Evolutionary conservation across 2,888 invertebrate species (phyloP), one percentile per base, ranked within the genome.

Genomic region (Synergus japonicus): DNA sequence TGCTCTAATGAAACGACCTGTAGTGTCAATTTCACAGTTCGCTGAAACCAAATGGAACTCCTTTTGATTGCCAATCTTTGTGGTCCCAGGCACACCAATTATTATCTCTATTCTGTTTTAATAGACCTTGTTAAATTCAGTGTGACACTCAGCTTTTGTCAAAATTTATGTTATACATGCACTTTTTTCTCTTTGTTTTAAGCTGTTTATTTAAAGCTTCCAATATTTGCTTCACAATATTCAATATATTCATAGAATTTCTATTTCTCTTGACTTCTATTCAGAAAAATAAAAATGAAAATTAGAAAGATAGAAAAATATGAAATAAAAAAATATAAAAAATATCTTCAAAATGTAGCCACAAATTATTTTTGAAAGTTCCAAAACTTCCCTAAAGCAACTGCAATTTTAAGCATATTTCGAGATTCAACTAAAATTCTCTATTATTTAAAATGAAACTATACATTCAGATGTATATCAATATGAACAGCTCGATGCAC

Each of bases 11-110:
- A 66, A 43, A 43, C 66, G 37, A 43, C 66, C 66, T 66, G 41
- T 66, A 66, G 66, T 66, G 41, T 66, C 66, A 41, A 66, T 66
- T 66, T 66, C 43, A 66, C 37, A 43, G 43, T n/a, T 43, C 43
- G 18, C 41, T 66, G 10, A 9, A 66, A 66, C n/a, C 66, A 66
- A 66, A 66, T 66, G 18, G 37, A 66, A 43, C 66, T 43, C 43
- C 66, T 66, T 43, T 66, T 66, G 66, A 66, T 66, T 43, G n/a
- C 43, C 43, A 43, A 66, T 43, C 43, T 66, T 43, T 66, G 66
- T 43, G 10, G 9, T 43, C 41, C 13, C 43, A n/a, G 10, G 66
- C 4, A 10, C 43, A 41, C 66, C 43, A 66, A 66, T 66, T 43
- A 66, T 41, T 43, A 43, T 22, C 12, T 60, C 60, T 12, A 60